phyloP scores from a whole-genome alignment of 2,888 invertebrate genomes.

The Plagiodera versicolora region DNA sequence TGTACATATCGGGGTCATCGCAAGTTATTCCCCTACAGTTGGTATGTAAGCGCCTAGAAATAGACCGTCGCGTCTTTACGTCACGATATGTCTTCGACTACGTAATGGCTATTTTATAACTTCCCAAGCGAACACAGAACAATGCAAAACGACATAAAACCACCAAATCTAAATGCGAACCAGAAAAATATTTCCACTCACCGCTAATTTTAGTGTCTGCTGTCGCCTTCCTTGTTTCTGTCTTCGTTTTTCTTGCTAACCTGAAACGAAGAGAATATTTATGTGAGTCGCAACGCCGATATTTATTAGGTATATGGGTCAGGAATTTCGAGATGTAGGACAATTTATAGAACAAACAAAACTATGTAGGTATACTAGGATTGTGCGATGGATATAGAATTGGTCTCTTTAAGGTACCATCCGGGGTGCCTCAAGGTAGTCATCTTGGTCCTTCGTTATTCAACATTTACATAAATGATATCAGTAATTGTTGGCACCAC shows the following conservation, averaged over 20 bases:
- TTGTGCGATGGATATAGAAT: too few relatives aligned
- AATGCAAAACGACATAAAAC: constrained; percentile 40
- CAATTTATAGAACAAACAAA: not conserved
- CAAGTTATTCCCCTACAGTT: constrained; percentile 50
- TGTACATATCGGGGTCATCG: constrained; percentile 43
- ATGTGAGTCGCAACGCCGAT: not conserved
- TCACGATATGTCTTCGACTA: constrained; percentile 44
- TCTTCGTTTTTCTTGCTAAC: constrained; percentile 13
- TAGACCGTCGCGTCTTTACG: constrained; percentile 53
- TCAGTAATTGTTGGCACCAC: too few relatives aligned
- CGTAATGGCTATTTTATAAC: constrained; percentile 47
- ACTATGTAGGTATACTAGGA: too few relatives aligned
- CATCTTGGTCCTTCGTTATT: too few relatives aligned
- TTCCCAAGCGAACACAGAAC: constrained; percentile 37
- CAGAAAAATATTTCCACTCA: constrained; percentile 34
- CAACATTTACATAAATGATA: too few relatives aligned
- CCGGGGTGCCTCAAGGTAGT: too few relatives aligned
- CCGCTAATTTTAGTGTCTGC: constrained; percentile 30
- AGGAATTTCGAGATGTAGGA: not conserved
- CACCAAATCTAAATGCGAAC: constrained; percentile 36
- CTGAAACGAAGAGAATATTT: constrained; percentile 8
- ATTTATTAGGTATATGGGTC: not conserved
- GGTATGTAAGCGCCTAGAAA: constrained; percentile 37
- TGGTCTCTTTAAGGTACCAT: too few relatives aligned
- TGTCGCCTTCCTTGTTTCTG: constrained; percentile 30